Percentiles rank a stretch among this genome's conserved stretches.
Conservation (phyloP, 2,888 invertebrate genomes). For the Harpalus rubripes region DNA sequence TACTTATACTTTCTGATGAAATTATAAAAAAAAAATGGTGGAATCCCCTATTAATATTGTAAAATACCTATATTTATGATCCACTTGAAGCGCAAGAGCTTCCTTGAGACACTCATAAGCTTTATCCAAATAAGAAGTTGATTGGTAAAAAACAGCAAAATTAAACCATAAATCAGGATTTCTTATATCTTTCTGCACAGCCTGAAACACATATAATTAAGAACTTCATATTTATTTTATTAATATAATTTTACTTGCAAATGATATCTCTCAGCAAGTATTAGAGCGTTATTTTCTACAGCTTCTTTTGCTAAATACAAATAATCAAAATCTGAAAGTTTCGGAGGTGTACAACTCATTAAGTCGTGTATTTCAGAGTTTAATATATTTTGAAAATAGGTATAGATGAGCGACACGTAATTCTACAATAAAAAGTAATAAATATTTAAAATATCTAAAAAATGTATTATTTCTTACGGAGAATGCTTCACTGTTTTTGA, state of each 20-base stretch:
- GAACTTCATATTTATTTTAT: neutral
- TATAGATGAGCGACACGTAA: slow-evolving; percentile 73
- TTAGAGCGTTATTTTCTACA: slow-evolving; percentile 72
- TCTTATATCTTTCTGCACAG: slow-evolving; percentile 69
- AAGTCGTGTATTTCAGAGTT: slow-evolving; percentile 59
- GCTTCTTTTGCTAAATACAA: slow-evolving; percentile 75
- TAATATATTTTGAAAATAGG: slow-evolving; percentile 73
- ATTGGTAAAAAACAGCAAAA: slow-evolving; percentile 74
- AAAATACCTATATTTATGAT: slow-evolving; percentile 73
- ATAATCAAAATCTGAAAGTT: slow-evolving; percentile 37
- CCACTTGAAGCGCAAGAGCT: slow-evolving; percentile 72
- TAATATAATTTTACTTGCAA: slow-evolving; percentile 71
- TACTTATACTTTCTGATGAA: too few relatives aligned
- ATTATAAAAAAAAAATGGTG: too few relatives aligned
- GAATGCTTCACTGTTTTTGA: slow-evolving; percentile 69
- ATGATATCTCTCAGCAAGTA: slow-evolving; percentile 74
- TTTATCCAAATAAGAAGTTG: slow-evolving; percentile 71
- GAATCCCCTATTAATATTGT: neutral
- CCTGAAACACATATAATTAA: slow-evolving; percentile 20
- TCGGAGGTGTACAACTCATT: slow-evolving; percentile 35
- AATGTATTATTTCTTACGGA: slow-evolving; percentile 67
- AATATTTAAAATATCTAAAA: slow-evolving; percentile 7
- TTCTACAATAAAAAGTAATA: slow-evolving; percentile 70
- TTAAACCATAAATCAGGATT: slow-evolving; percentile 75
- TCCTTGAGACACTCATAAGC: slow-evolving; percentile 74